Conservation (phyloP, 2,888 invertebrate species). For the Drosophila vallismaia region DNA sequence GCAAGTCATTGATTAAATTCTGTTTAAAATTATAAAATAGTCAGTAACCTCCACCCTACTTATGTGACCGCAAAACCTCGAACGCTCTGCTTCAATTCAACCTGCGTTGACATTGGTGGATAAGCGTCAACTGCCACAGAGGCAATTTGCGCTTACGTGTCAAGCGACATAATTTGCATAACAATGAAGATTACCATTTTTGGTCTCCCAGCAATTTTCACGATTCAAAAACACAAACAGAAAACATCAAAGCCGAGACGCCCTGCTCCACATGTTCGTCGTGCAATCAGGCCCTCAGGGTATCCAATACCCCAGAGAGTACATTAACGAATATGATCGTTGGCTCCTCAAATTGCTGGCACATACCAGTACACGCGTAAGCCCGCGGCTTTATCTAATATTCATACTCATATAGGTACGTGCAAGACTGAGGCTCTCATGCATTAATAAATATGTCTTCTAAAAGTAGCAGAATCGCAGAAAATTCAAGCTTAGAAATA, state of each 20-base stretch:
- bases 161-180: slow-evolving; percentile 84
- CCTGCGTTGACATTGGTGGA: slow-evolving; percentile 2
- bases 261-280: slow-evolving; percentile 67
- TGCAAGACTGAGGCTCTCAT: too few species aligned
- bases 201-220: slow-evolving; percentile 76
- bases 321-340: neutral
- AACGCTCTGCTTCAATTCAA: neutral
- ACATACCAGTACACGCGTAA: too few species aligned
- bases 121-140: slow-evolving; percentile 45
- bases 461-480: too few species aligned
- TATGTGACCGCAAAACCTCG: neutral
- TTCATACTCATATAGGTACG: too few species aligned
- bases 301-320: neutral
- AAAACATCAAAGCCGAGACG: slow-evolving; percentile 27
- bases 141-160: slow-evolving; percentile 80
- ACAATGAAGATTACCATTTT: slow-evolving; percentile 82
- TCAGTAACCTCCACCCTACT: neutral
- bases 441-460: too few species aligned
- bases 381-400: too few species aligned
- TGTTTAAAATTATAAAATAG: neutral
- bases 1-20: neutral
- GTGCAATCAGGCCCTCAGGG: neutral
- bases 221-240: slow-evolving; percentile 16
- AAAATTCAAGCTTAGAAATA: too few species aligned
- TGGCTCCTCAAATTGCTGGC: neutral